Percentiles rank a stretch among this genome's conserved stretches.
Evolutionary conservation across 2,113 vertebrate species (phyloP).

Genomic region (Danionella cerebrum): DNA sequence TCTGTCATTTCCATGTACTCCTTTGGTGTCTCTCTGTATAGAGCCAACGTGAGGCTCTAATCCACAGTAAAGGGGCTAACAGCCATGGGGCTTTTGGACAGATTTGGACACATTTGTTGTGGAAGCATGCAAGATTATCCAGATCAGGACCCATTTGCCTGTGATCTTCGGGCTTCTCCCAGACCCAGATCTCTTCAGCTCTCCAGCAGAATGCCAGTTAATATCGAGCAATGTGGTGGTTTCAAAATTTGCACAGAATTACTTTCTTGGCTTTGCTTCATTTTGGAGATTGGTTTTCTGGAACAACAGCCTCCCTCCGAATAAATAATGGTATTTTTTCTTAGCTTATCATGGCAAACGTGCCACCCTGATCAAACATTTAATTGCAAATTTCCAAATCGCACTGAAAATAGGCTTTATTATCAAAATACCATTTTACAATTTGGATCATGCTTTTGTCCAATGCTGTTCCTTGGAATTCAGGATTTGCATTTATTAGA

Average conservation of each 20-base stretch:
- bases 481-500: neutral
- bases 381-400: neutral
- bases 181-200: slow-evolving; percentile 15
- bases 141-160: slow-evolving; percentile 33
- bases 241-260: slow-evolving; percentile 15
- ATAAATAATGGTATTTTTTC: slow-evolving; percentile 23
- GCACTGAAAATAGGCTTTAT: neutral
- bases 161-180: neutral
- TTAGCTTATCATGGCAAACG: slow-evolving; percentile 2
- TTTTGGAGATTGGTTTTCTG: neutral
- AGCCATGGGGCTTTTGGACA: slow-evolving; percentile 5
- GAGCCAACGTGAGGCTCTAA: neutral
- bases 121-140: slow-evolving; percentile 31
- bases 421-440: neutral
- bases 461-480: neutral
- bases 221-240: slow-evolving; percentile 21
- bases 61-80: neutral
- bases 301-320: neutral
- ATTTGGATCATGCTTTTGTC: neutral
- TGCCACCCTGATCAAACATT: slow-evolving; percentile 14
- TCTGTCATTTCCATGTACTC: neutral
- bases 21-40: neutral
- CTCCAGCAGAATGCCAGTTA: slow-evolving; percentile 34
- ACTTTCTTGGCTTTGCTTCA: slow-evolving; percentile 17
- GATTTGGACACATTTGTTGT: slow-evolving; percentile 37